A percentile compares a stretch with the other conserved stretches of the same genome.
Conservation (phyloP, 2,888 invertebrate species). For the Macrophya alboannulata region DNA sequence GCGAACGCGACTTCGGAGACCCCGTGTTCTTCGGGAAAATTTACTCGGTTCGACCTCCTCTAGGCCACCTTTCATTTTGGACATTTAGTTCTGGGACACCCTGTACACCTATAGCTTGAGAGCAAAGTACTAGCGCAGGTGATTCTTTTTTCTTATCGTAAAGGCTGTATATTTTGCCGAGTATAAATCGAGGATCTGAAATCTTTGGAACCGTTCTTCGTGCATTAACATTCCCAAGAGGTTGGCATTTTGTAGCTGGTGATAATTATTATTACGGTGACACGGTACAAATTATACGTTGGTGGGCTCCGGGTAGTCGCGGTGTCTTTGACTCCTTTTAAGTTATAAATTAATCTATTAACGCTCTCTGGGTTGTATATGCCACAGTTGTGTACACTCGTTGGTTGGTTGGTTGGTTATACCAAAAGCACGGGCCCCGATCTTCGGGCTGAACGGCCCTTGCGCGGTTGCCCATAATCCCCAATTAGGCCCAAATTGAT, state of each 20-base stretch:
- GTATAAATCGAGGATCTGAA: constrained; percentile 47
- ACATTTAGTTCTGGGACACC: no score
- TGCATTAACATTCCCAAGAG: constrained; percentile 73
- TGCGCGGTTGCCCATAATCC: constrained; percentile 72
- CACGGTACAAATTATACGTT: constrained; percentile 76
- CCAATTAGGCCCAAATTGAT: constrained; percentile 78
- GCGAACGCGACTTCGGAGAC: no score
- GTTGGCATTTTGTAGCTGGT: constrained; percentile 68
- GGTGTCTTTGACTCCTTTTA: constrained; percentile 77
- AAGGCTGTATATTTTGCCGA: constrained; percentile 5
- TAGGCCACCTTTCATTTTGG: no score
- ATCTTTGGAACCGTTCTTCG: constrained; percentile 41
- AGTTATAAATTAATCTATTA: constrained; percentile 79
- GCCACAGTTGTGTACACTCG: constrained; percentile 47
- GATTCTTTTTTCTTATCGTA: neutral
- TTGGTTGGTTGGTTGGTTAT: neutral
- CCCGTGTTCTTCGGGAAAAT: no score
- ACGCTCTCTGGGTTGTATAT: constrained; percentile 64
- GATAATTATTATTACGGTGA: constrained; percentile 75
- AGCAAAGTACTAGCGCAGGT: neutral
- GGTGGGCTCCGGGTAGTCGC: constrained; percentile 68
- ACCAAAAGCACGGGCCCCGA: neutral
- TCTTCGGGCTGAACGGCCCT: neutral
- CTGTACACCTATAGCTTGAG: no score
- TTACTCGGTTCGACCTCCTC: no score